A percentile compares a stretch with the other conserved stretches of the same genome.
Evolutionary conservation across 2,888 invertebrate genomes (phyloP).

Genomic region (Metalampra italica): DNA sequence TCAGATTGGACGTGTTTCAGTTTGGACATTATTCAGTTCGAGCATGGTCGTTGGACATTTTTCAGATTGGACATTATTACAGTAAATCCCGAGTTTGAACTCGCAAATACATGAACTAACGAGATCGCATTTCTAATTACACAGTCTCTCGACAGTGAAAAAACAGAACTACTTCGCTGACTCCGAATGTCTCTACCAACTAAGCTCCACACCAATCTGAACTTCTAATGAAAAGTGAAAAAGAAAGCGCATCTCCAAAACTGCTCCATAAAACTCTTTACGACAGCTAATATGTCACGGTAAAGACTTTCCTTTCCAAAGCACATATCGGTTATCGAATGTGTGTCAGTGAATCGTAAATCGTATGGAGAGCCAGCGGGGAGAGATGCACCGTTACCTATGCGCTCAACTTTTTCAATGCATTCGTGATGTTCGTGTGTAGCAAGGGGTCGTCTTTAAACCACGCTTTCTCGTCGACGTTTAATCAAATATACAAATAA

Average conservation of each 20-base stretch:
- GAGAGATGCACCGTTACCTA: conserved; percentile 44
- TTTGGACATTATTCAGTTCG: too few species aligned
- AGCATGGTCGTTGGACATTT: too few species aligned
- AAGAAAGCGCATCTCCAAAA: neutral
- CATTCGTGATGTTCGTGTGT: conserved; percentile 39
- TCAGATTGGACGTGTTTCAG: too few species aligned
- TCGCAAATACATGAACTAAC: too few species aligned
- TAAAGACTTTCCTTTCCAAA: conserved; percentile 1
- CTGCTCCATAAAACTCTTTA: neutral
- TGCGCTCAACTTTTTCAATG: conserved; percentile 54
- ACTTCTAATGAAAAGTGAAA: neutral
- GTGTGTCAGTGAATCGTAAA: conserved; percentile 19
- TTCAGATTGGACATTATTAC: too few species aligned
- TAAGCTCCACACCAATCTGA: too few species aligned
- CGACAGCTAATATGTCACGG: neutral
- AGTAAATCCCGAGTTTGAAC: too few species aligned
- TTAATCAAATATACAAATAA: too few species aligned
- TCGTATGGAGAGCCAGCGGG: conserved; percentile 23
- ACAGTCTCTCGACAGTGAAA: too few species aligned
- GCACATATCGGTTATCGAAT: conserved; percentile 3
- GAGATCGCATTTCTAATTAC: too few species aligned
- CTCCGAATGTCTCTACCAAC: too few species aligned
- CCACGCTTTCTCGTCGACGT: neutral
- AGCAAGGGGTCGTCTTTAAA: neutral
- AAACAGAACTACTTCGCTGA: too few species aligned